Evolutionary conservation across 2,797 vertebrate species (phyloP), one percentile per base, ranked within the genome.

Genomic region (Enteromius treurensis): DNA sequence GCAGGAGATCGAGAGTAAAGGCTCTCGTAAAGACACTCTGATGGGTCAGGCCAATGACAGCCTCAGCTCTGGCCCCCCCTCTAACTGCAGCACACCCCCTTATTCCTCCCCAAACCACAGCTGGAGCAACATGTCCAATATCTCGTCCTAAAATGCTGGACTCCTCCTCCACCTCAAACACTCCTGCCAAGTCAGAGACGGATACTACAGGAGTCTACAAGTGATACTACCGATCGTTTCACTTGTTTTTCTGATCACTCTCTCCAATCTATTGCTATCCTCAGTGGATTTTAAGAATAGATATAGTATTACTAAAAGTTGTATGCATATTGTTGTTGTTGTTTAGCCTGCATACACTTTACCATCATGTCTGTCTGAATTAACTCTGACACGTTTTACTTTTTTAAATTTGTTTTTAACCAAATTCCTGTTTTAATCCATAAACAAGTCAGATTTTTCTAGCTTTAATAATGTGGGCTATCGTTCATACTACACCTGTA

Each of bases 11-110:
- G 89, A 93, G 0, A 93, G 87, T 82, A 93, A 94, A 91, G 88
- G 91, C 32, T 86, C 91, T 67, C 45, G 84, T 32, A 92, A 86
- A 45, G 92, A 94, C 2, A 86, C 88, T 69, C 83, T 92, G 69
- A 93, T 91, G 86, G 90, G 92, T 0, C 75, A 92, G 15, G 90
- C 92, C 83, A 94, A 94, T 29, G 94, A 94, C 92, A 94, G 92
- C 88, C 88, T 92, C 13, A 90, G 90, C 73, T 95, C 95, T 0
- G 92, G 90, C 19, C 90, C 92, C 0, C 91, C 94, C 51, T 95
- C 95, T 86, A 93, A 94, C 89, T 95, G 93, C 90, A 95, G 94
- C 89, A 95, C 94, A 0, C 94, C 95, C 6, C 90, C 92, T 1
- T 90, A 87, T 82, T 90, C 89, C 0, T 94, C 93, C 0, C 93